Conservation (phyloP, 2,113 vertebrate genomes). For the Xiphophorus hellerii region DNA sequence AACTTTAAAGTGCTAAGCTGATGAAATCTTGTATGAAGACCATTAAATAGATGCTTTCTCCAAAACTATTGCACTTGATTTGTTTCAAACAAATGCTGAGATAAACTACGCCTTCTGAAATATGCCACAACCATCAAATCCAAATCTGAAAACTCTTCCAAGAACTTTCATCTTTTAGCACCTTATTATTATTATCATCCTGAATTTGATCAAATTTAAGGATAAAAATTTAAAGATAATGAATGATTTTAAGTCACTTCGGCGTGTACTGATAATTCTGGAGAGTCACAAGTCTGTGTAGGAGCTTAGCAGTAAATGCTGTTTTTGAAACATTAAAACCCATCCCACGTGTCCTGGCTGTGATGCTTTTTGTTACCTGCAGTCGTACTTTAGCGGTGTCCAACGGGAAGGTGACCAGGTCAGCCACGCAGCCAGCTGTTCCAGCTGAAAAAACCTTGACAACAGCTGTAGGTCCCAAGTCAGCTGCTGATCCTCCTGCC, state of each 20-base stretch:
- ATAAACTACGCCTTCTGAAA: background rate
- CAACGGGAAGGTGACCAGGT: constrained; percentile 88
- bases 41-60: no score
- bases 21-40: no score
- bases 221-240: background rate
- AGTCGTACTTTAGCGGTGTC: constrained; percentile 89
- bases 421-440: constrained; percentile 84
- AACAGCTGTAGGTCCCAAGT: constrained; percentile 64
- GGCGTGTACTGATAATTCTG: no score
- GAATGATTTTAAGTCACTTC: no score
- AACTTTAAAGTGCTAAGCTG: no score
- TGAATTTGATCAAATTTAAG: background rate
- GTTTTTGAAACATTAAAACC: background rate
- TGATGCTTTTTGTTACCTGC: constrained; percentile 74
- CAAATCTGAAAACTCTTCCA: background rate
- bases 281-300: no score
- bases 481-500: constrained; percentile 71
- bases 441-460: constrained; percentile 84
- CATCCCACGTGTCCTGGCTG: background rate
- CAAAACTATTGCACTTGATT: no score
- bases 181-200: background rate
- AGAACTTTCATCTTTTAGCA: no score
- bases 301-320: no score
- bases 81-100: no score
- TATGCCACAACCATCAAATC: background rate